Conservation (phyloP, 2,797 vertebrate species). For the Manis crassicaudata region DNA sequence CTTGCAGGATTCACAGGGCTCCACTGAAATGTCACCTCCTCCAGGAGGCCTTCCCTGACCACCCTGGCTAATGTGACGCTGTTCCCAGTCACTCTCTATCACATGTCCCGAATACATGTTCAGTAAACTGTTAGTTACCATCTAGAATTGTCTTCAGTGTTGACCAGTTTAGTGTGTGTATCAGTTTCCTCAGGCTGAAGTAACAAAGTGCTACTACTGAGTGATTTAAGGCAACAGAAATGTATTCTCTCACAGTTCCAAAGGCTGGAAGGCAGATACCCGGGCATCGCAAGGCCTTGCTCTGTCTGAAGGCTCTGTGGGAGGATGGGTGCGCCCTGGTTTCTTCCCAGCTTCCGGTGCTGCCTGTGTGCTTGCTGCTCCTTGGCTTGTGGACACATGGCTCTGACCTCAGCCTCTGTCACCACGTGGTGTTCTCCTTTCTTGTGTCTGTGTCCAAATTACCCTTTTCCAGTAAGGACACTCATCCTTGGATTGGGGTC, state of each 20-base stretch:
- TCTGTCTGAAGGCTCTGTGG: not conserved
- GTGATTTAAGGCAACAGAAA: not conserved
- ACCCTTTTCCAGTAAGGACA: not conserved
- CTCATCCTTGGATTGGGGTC: not conserved
- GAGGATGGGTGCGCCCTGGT: not conserved
- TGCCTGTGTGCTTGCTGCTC: not conserved
- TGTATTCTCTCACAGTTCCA: not conserved
- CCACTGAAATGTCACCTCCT: not conserved
- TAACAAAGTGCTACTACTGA: too few relatives aligned
- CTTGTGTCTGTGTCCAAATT: not conserved
- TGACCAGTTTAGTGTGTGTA: not conserved
- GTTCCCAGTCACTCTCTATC: not conserved
- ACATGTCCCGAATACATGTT: not conserved
- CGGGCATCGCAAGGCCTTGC: not conserved
- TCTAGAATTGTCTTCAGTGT: not conserved
- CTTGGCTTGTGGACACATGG: not conserved
- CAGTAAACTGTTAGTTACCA: not conserved
- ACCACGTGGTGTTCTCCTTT: not conserved
- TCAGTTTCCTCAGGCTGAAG: not conserved
- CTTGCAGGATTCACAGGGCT: not conserved
- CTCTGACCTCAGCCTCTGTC: fast-evolving
- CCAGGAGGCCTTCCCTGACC: slow-evolving; percentile 17
- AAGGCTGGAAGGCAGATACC: not conserved
- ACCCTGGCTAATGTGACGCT: not conserved
- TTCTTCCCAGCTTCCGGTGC: not conserved